Base-by-base conservation (phyloP, 1,140 invertebrate species). In the Idris sp. region DNA sequence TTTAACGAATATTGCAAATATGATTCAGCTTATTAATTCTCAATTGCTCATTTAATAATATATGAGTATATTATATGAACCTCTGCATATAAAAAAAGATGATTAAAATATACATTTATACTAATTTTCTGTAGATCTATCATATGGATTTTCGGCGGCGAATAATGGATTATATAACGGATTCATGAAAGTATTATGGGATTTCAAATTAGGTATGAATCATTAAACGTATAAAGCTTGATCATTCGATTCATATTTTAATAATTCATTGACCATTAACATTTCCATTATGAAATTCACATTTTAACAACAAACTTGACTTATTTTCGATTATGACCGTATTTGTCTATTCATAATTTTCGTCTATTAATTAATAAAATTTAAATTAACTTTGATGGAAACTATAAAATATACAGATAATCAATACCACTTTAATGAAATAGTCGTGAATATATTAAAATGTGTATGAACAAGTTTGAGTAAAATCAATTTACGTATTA, bases 121-220 rank as follows among this genome's bases (percentile, higher is more conserved):
- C 26, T 38, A 54, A 71, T 71, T 61, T 71, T 71, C 65, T 53
- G 18, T 61, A 71, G 65, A 71, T 71, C 54, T 36, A 46, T 33
- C 54, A 28, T 61, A 71, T 13, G 65, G 54, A 71, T 51, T 54
- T 71, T 61, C 54, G 18, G n/a, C 54, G 16, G 56, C 48, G 35
- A 61, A 71, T 71, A 61, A 11, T 44, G 54, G 31, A 54, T 44
- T 71, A 41, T 62, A 41, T 71, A 71, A 62, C 10, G 67, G 56
- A 56, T 46, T 71, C 56, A 48, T 71, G 67, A 71, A 71, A 54
- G 36, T 71, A 71, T 62, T 71, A 62, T 71, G 56, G 67, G 67
- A 71, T 71, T 71, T 71, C 56, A 61, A 71, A 62, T 62, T 71
- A 71, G 67, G 67, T 71, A 71, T 71, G 56, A 62, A 71, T 48